Evolutionary conservation across 2,797 vertebrate species (phyloP), one percentile per base, ranked within the genome.

Genomic region (Tangara arthus): DNA sequence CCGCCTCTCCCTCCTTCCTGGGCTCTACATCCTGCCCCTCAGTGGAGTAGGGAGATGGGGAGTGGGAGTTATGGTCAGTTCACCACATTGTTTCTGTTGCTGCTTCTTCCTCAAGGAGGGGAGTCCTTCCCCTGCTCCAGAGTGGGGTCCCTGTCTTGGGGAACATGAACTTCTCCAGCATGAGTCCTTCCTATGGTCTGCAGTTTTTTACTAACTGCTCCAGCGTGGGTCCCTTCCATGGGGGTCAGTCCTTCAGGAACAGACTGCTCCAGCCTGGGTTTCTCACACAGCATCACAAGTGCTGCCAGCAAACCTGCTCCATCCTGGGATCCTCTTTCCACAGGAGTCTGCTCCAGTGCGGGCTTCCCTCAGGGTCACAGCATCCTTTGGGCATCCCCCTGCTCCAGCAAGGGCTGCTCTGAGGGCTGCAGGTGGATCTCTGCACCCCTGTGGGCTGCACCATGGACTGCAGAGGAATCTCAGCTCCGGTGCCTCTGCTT

Each of bases 171-270:
- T 41, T 26, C 13, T 73, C 59, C 59, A 47, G 12, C 7, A 3
- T 11, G 16, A 56, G 42, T 47, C 24, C 30, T 64, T 64, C 35
- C 50, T 21, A 8, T 5, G 4, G 8, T 39, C 24, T 73, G 59
- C 44, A 56, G 41, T 7, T 83, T 21, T 26, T 39, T 42, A 55
- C 42, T 20, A 30, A 17, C 20, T 83, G 34, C 15, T 55, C 34
- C 49, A 71, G 34, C 0, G 0, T 28, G 49, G 4, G 4, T 63
- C 15, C 20, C 15, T 47, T 47, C 28, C 59, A 28, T 13, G 30
- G 37, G 11, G 8, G 9, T 30, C 32, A 52, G 50, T 34, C 30
- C 42, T 56, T 65, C 42, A 34, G 50, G 42, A 83, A 16, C 17
- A 64, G 34, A 9, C 50, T 56, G 34, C 42, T 64, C 41, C 57